Conservation (phyloP, 2,888 invertebrate genomes). For the Lampropteryx suffumata region DNA sequence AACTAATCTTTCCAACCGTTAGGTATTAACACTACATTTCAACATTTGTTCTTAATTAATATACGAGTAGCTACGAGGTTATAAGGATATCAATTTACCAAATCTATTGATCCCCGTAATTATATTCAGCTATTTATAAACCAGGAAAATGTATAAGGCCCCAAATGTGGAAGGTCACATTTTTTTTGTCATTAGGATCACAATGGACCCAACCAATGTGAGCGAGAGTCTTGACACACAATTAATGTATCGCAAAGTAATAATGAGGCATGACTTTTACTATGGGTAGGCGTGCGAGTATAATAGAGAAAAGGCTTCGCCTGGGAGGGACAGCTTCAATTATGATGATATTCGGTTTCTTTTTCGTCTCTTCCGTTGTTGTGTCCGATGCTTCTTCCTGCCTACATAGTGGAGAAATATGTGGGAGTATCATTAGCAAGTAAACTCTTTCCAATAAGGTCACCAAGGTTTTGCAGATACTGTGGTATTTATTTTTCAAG, state of each 20-base stretch:
- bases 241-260: conserved; percentile 56
- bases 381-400: not conserved
- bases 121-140: conserved; percentile 16
- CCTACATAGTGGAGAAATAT: too few species aligned
- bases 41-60: too few species aligned
- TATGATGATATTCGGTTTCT: conserved; percentile 42
- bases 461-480: too few species aligned
- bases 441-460: too few species aligned
- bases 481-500: too few species aligned
- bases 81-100: not conserved
- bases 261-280: conserved; percentile 65
- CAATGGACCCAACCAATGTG: conserved; percentile 25
- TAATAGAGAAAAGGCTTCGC: conserved; percentile 24
- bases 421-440: too few species aligned
- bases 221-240: conserved; percentile 47
- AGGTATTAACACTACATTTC: too few species aligned
- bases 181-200: conserved; percentile 34
- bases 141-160: conserved; percentile 22
- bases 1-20: too few species aligned
- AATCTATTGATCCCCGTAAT: conserved; percentile 8
- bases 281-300: conserved; percentile 28
- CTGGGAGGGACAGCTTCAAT: conserved; percentile 30
- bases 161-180: conserved; percentile 29
- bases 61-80: too few species aligned
- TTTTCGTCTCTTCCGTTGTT: conserved; percentile 21